These are phyloP conservation scores for Orchestes rusci DNA, from an alignment of 2,888 invertebrate species.

Conservation along the genomic window DNA sequence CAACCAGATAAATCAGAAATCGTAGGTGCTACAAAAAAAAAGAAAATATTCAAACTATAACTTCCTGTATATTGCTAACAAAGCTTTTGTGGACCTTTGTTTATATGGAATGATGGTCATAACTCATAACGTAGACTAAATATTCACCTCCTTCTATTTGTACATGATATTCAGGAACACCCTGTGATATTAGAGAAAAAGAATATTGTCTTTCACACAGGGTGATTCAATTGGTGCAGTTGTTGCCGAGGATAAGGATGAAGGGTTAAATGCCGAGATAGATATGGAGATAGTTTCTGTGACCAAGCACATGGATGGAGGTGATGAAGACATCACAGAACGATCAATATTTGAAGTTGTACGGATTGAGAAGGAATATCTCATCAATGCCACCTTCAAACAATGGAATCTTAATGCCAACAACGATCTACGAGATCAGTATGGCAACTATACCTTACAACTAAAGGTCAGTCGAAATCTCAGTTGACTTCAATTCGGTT, in stretches of 20 bases:
- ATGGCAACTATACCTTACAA: constrained; percentile 51
- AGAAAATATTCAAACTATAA: too few species aligned
- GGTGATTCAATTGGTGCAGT: constrained; percentile 27
- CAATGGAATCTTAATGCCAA: constrained; percentile 45
- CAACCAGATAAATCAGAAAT: too few species aligned
- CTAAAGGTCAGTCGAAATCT: constrained; percentile 43
- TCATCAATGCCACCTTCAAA: constrained; percentile 25
- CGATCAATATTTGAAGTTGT: constrained; percentile 28
- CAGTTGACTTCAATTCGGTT: constrained; percentile 11
- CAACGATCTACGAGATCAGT: constrained; percentile 47
- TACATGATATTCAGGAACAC: too few species aligned
- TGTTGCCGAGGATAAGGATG: constrained; percentile 27
- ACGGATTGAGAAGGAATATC: constrained; percentile 26
- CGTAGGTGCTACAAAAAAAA: too few species aligned
- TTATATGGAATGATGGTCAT: too few species aligned
- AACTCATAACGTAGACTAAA: too few species aligned
- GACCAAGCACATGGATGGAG: constrained; percentile 35
- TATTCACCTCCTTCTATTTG: too few species aligned
- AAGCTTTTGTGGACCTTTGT: too few species aligned
- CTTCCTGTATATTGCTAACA: too few species aligned
- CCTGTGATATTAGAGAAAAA: too few species aligned
- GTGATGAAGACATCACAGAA: constrained; percentile 43
- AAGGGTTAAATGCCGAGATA: constrained; percentile 27
- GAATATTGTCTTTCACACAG: too few species aligned
- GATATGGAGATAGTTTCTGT: constrained; percentile 36